Conservation (phyloP, 2,113 vertebrate species). For the Todiramphus saurophagus region DNA sequence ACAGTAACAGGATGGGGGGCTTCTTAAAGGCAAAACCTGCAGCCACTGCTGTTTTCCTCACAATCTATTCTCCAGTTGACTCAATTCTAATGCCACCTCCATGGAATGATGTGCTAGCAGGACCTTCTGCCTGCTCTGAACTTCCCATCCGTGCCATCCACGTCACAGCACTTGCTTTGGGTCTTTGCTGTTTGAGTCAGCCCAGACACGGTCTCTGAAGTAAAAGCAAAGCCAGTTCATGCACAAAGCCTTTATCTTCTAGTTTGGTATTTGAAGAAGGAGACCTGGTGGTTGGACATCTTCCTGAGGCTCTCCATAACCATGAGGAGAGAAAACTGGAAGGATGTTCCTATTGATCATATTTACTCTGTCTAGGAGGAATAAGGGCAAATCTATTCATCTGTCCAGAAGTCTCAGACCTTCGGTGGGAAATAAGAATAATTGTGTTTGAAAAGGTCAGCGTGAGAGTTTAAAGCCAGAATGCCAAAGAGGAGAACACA, state of each 20-base stretch:
- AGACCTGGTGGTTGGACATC: not conserved
- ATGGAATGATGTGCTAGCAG: not conserved
- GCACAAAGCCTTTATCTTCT: not conserved
- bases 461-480: not conserved
- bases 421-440: not conserved
- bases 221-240: not conserved
- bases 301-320: not conserved
- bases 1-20: accelerated
- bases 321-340: not conserved
- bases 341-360: not conserved
- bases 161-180: not conserved
- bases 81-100: not conserved
- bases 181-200: not conserved
- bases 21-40: not conserved
- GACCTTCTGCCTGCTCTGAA: not conserved
- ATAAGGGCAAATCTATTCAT: not conserved
- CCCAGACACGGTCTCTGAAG: not conserved
- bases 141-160: no score
- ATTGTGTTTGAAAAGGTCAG: constrained; percentile 31
- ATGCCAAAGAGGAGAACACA: not conserved
- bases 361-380: not conserved
- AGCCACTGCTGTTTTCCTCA: not conserved
- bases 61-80: not conserved
- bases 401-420: not conserved
- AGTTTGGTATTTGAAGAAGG: not conserved